These are phyloP conservation scores for Anarsia innoxiella DNA, from an alignment of 2,888 invertebrate species.

Conservation along the genomic window DNA sequence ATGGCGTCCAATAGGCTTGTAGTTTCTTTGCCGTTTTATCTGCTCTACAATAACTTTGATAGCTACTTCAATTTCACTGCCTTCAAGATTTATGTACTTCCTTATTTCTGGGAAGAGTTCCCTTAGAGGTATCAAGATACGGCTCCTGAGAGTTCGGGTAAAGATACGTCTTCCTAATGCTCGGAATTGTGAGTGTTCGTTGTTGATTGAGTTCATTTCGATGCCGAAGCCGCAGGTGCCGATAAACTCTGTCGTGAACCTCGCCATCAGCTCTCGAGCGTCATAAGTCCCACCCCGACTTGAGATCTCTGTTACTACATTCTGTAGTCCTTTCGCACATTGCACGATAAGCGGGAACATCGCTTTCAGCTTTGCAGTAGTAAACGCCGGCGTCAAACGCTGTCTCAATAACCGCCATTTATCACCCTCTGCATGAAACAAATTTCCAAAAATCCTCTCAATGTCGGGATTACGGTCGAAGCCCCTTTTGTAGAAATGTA, in stretches of 20 bases:
- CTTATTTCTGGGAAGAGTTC: slow-evolving; percentile 22
- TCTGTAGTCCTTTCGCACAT: slow-evolving; percentile 25
- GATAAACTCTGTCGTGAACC: slow-evolving; percentile 38
- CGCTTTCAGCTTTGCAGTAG: slow-evolving; percentile 28
- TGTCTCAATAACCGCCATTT: slow-evolving; percentile 34
- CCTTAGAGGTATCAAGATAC: slow-evolving; percentile 22
- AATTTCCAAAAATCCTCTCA: slow-evolving; percentile 27
- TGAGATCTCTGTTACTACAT: neutral
- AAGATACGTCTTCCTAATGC: slow-evolving; percentile 26
- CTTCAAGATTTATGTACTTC: slow-evolving; percentile 21
- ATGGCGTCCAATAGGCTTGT: slow-evolving; percentile 25
- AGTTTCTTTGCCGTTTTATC: slow-evolving; percentile 25
- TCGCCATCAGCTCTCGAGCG: slow-evolving; percentile 31
- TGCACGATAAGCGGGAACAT: slow-evolving; percentile 35
- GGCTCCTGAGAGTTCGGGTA: slow-evolving; percentile 20
- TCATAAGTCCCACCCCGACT: slow-evolving; percentile 17
- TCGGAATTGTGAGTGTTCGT: slow-evolving; percentile 30
- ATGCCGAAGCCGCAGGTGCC: slow-evolving; percentile 38
- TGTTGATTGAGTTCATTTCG: slow-evolving; percentile 29
- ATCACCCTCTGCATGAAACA: slow-evolving; percentile 33
- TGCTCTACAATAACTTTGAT: slow-evolving; percentile 20
- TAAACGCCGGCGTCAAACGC: slow-evolving; percentile 30
- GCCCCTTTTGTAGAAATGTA: slow-evolving; percentile 27
- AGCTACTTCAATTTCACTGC: slow-evolving; percentile 21
- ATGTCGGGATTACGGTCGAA: slow-evolving; percentile 18